Conservation (phyloP, 1,140 invertebrate species). For the Ips nitidus region DNA sequence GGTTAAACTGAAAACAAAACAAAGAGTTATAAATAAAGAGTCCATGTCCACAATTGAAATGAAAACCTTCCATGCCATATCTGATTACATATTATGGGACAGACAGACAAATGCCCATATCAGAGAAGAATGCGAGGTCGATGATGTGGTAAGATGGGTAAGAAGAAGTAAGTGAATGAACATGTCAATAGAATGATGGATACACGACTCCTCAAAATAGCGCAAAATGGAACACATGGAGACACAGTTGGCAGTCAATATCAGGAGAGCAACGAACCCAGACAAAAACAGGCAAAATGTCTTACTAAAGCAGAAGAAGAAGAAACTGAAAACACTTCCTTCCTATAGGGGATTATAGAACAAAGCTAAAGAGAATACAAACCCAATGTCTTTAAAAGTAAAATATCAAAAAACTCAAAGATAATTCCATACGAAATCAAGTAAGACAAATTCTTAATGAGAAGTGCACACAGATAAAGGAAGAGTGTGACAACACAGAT, state of each 20-base stretch:
- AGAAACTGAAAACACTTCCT: too few species aligned
- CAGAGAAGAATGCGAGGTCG: not conserved
- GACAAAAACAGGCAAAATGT: too few species aligned
- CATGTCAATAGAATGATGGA: not conserved
- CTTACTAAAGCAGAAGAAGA: too few species aligned
- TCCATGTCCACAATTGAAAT: not conserved
- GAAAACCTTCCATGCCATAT: constrained; percentile 2
- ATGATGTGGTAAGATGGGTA: constrained; percentile 2
- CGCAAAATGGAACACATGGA: not conserved
- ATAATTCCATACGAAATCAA: too few species aligned
- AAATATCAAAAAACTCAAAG: too few species aligned
- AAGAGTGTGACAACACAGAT: too few species aligned
- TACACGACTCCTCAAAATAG: constrained; percentile 1
- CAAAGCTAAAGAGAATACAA: constrained; percentile 2
- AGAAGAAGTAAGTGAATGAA: not conserved
- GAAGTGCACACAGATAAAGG: too few species aligned
- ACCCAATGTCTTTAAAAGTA: constrained; percentile 2
- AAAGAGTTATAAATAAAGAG: too few species aligned
- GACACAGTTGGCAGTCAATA: constrained; percentile 1
- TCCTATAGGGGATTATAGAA: not conserved
- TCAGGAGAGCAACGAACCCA: not conserved
- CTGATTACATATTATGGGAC: constrained; percentile 4
- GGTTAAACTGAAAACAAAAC: too few species aligned
- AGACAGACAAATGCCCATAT: not conserved
- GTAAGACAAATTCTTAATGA: too few species aligned